phyloP scores from a whole-genome alignment of 2,113 vertebrate genomes.

The Uria aalge region DNA sequence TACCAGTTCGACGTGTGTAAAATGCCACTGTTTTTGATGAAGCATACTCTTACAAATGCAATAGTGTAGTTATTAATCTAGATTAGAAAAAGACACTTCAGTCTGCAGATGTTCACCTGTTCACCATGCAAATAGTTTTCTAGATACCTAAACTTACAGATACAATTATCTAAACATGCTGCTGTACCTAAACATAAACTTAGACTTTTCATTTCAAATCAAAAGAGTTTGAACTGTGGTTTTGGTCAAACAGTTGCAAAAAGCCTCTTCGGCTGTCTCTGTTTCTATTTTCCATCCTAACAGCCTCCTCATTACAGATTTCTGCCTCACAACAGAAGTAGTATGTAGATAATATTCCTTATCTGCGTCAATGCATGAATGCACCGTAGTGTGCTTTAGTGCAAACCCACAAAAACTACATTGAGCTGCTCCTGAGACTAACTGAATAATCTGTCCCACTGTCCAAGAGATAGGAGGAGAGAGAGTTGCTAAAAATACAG shows the following conservation, averaged over 20 bases:
- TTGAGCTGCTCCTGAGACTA: neutral
- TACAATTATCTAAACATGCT: neutral
- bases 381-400: rapidly evolving
- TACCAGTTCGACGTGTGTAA: neutral
- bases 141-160: neutral
- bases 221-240: neutral
- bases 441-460: neutral
- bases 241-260: neutral
- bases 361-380: rapidly evolving
- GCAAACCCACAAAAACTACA: neutral
- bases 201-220: neutral
- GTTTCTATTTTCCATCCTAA: neutral
- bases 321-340: neutral
- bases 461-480: neutral
- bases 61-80: neutral
- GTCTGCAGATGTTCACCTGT: neutral
- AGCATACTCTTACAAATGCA: neutral
- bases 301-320: neutral
- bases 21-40: neutral
- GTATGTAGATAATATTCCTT: rapidly evolving
- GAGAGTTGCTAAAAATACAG: neutral
- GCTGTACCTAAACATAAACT: no score
- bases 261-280: neutral
- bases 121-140: neutral
- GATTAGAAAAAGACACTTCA: neutral